Evolutionary conservation across 2,888 invertebrate genomes (phyloP), one percentile per base, ranked within the genome.

Genomic region (Hydropsyche betteni): DNA sequence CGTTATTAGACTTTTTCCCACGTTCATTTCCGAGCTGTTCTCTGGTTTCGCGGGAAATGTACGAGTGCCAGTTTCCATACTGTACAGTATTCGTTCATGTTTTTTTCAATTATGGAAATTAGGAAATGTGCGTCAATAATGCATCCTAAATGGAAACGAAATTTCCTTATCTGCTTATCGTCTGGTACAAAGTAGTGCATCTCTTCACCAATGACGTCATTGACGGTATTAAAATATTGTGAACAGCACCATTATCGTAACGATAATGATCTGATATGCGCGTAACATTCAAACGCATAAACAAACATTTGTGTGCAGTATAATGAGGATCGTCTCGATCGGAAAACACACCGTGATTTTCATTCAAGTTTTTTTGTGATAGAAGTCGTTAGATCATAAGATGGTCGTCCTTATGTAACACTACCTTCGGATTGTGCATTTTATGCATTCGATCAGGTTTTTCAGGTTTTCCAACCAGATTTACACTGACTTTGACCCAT

Each of bases 261-360:
- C 64, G 64, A 64, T 64, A 64, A 64, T 64, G 64, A 64, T 64
- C 64, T 36, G 34, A 64, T 64, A 64, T 64, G 61, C 61, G 24
- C 16, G 33, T 16, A n/a, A 5, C 61, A 61, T 61, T 12, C 64
- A 36, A 64, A 64, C 36, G 36, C 64, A 64, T 64, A 64, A 64
- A 24, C 24, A 24, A 24, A 24, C 24, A 24, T 24, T 24, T 24
- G 24, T 24, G 24, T 24, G 24, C 24, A 2, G 24, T 24, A 24
- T 24, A 24, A 24, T 24, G 24, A 24, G 24, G 24, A 24, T 24
- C 24, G 24, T 24, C 24, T 24, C 24, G 24, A 24, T 24, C 2
- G 24, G 2, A 24, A 24, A 24, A 24, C 24, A 24, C 24, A 24
- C 24, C 24, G 24, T 24, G 24, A 24, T 24, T 24, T 24, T 24